Evolutionary conservation across 2,797 vertebrate species (phyloP).

Genomic region (Hoplostethus mediterraneus): DNA sequence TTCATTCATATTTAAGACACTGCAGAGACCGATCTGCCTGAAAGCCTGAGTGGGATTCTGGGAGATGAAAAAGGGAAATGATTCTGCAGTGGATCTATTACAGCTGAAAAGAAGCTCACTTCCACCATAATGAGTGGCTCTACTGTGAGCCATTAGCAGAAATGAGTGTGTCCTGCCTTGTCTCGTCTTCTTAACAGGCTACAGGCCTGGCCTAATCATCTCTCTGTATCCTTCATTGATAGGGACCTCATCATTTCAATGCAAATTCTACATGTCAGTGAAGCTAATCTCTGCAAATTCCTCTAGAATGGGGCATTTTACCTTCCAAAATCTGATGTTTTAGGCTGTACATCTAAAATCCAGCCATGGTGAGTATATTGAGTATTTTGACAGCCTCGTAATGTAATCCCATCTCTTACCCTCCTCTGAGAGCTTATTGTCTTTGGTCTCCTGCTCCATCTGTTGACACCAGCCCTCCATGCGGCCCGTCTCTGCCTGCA

Average conservation of each 20-base stretch:
- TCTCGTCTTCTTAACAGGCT: slow-evolving; percentile 23
- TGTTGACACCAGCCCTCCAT: slow-evolving; percentile 99
- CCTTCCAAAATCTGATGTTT: neutral
- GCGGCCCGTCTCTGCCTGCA: slow-evolving; percentile 95
- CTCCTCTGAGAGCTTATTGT: slow-evolving; percentile 97
- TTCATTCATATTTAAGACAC: slow-evolving; percentile 76
- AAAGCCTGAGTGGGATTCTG: slow-evolving; percentile 61
- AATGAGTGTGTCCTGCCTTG: slow-evolving; percentile 38
- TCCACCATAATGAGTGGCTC: slow-evolving; percentile 48
- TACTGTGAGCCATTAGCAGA: slow-evolving; percentile 37
- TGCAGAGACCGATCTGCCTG: slow-evolving; percentile 61
- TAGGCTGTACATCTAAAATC: neutral
- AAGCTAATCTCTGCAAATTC: slow-evolving; percentile 5
- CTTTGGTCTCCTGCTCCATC: slow-evolving; percentile 99
- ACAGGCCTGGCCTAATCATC: slow-evolving; percentile 22
- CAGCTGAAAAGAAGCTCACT: slow-evolving; percentile 49
- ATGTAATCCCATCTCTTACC: slow-evolving; percentile 82
- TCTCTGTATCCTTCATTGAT: slow-evolving; percentile 25
- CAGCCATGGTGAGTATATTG: neutral
- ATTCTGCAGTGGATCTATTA: slow-evolving; percentile 48
- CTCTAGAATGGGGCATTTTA: neutral
- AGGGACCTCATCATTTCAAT: slow-evolving; percentile 12
- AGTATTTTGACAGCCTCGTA: neutral
- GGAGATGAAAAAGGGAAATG: slow-evolving; percentile 49
- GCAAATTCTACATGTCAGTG: slow-evolving; percentile 18